phyloP scores from a whole-genome alignment of 2,797 vertebrate genomes.

The Girardinus metallicus region DNA sequence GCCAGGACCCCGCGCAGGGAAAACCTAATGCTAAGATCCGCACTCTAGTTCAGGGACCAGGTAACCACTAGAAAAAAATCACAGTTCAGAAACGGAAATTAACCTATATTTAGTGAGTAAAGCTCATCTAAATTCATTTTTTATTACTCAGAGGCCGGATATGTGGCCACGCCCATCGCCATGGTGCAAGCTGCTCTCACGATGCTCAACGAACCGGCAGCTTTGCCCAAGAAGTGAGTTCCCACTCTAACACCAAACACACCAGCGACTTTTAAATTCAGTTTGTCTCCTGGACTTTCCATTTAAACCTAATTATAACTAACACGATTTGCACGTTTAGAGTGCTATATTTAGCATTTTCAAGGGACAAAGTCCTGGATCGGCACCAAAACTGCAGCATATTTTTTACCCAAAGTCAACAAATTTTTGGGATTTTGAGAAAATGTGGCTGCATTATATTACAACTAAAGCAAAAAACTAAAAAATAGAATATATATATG shows the following conservation, averaged over 20 bases:
- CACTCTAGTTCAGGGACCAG: conserved; percentile 93
- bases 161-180: conserved; percentile 89
- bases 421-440: not conserved
- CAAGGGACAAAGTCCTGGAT: not conserved
- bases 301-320: not conserved
- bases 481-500: too few species aligned
- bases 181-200: conserved; percentile 94
- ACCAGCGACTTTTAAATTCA: not conserved
- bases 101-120: not conserved
- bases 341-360: not conserved
- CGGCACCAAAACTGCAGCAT: not conserved
- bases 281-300: not conserved
- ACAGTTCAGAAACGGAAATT: not conserved
- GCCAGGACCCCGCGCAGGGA: conserved; percentile 77
- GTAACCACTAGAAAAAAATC: conserved; percentile 66
- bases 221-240: conserved; percentile 89
- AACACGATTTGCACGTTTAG: not conserved
- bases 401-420: not conserved
- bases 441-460: not conserved
- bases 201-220: conserved; percentile 86
- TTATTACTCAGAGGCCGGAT: conserved; percentile 84
- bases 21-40: conserved; percentile 91
- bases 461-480: not conserved
- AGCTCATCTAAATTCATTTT: not conserved
- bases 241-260: not conserved